Conservation (phyloP, 2,888 invertebrate genomes). For the Drosophila pseudotakahashii region DNA sequence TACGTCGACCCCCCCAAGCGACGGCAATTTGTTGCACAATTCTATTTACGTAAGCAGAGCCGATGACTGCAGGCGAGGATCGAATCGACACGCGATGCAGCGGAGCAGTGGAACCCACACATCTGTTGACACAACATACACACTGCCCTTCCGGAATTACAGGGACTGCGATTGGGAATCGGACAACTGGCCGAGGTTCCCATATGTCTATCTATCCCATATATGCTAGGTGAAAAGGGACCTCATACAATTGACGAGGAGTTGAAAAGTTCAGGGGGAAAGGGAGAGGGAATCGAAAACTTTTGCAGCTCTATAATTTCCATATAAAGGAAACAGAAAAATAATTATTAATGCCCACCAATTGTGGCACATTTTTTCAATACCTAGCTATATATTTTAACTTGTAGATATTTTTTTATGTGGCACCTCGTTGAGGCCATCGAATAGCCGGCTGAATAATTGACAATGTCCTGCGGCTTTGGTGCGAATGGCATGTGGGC, state of each 20-base stretch:
- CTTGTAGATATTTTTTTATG: slow-evolving; percentile 5
- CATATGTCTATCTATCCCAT: background rate
- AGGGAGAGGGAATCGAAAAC: no score
- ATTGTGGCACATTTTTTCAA: slow-evolving; percentile 4
- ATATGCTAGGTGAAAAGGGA: background rate
- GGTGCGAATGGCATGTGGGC: slow-evolving; percentile 43
- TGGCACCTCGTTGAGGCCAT: slow-evolving; percentile 42
- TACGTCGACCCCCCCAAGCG: background rate
- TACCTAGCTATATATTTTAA: background rate
- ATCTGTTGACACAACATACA: slow-evolving; percentile 47
- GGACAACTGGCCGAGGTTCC: slow-evolving; percentile 8
- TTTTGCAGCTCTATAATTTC: slow-evolving; percentile 44
- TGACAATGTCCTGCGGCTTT: slow-evolving; percentile 28
- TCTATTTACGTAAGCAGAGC: slow-evolving; percentile 49
- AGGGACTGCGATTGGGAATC: slow-evolving; percentile 5
- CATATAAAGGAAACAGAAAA: slow-evolving; percentile 17
- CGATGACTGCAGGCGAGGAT: slow-evolving; percentile 39
- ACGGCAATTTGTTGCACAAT: slow-evolving; percentile 39
- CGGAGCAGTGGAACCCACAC: slow-evolving; percentile 31
- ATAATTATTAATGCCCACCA: slow-evolving; percentile 38
- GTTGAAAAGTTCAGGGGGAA: slow-evolving; percentile 25
- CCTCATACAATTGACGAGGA: slow-evolving; percentile 1
- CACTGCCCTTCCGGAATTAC: slow-evolving; percentile 5
- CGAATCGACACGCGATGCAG: slow-evolving; percentile 40
- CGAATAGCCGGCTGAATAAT: slow-evolving; percentile 37